A percentile compares a stretch with the other conserved stretches of the same genome.
Conservation (phyloP, 2,888 invertebrate genomes). For the Ornithoptera priamus region DNA sequence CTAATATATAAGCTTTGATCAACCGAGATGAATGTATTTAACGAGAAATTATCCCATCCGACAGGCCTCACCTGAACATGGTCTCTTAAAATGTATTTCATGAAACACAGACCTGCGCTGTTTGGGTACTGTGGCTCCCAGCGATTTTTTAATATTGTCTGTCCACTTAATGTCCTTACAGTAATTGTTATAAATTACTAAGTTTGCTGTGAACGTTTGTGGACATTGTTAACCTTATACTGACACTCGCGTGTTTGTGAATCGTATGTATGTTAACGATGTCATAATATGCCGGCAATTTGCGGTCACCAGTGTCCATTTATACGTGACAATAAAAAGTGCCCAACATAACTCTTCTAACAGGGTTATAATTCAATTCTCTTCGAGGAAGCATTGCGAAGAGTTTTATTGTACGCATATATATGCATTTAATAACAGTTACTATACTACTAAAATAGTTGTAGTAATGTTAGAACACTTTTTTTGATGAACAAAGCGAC, state of each 20-base stretch:
- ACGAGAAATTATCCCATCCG: too few species aligned
- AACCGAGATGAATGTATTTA: too few species aligned
- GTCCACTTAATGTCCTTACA: neutral
- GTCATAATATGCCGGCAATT: slow-evolving; percentile 29
- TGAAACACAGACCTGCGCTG: too few species aligned
- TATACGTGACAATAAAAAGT: slow-evolving; percentile 32
- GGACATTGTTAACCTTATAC: neutral
- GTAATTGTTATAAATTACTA: neutral
- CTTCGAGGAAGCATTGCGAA: slow-evolving; percentile 2
- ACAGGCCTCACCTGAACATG: too few species aligned
- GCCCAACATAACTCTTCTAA: slow-evolving; percentile 29
- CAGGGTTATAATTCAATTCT: slow-evolving; percentile 25
- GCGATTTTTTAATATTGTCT: too few species aligned
- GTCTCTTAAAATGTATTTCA: too few species aligned
- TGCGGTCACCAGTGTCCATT: slow-evolving; percentile 31
- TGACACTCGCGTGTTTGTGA: slow-evolving; percentile 8
- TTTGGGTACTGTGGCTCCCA: too few species aligned
- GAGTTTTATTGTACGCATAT: neutral
- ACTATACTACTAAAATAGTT: neutral
- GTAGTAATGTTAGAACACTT: too few species aligned
- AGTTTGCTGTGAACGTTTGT: neutral
- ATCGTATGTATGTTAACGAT: slow-evolving; percentile 30
- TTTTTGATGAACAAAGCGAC: too few species aligned
- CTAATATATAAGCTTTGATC: too few species aligned
- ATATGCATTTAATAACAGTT: neutral